A percentile compares a stretch with the other conserved stretches of the same genome.
Evolutionary conservation across 2,888 invertebrate genomes (phyloP).

Genomic region (Pterobdella sp.): DNA sequence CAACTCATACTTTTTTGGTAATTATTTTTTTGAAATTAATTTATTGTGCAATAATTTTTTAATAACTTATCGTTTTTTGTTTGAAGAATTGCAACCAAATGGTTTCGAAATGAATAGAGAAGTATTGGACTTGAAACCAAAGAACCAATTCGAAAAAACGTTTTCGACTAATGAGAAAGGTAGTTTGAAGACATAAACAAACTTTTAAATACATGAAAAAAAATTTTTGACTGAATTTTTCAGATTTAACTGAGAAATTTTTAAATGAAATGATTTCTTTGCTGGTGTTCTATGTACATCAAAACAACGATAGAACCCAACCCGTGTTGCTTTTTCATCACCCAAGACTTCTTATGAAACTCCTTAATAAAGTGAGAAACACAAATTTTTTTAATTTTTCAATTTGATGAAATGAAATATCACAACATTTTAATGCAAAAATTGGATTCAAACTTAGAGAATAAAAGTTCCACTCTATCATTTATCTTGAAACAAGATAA

Average conservation of each 20-base stretch:
- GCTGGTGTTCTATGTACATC: neutral
- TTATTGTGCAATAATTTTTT: too few species aligned
- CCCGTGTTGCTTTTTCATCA: constrained; percentile 22
- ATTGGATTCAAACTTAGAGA: too few species aligned
- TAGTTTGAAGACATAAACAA: too few species aligned
- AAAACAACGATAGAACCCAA: constrained; percentile 14
- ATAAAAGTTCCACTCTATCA: too few species aligned
- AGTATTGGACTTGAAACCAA: too few species aligned
- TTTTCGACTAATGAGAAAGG: too few species aligned
- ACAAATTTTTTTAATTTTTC: neutral
- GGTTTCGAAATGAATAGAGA: neutral
- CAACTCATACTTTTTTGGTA: neutral
- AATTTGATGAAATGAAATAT: too few species aligned
- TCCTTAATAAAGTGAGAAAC: neutral
- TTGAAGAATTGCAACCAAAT: neutral
- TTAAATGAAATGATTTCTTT: neutral
- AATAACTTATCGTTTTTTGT: neutral
- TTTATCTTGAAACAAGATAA: too few species aligned
- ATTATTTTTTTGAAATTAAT: too few species aligned
- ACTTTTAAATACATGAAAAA: neutral
- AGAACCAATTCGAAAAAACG: too few species aligned
- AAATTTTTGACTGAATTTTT: neutral
- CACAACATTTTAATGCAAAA: too few species aligned
- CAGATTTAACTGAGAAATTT: constrained; percentile 8
- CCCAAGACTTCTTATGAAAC: constrained; percentile 11